phyloP scores from a whole-genome alignment of 1,140 invertebrate genomes.

The Cotesia chilonis region DNA sequence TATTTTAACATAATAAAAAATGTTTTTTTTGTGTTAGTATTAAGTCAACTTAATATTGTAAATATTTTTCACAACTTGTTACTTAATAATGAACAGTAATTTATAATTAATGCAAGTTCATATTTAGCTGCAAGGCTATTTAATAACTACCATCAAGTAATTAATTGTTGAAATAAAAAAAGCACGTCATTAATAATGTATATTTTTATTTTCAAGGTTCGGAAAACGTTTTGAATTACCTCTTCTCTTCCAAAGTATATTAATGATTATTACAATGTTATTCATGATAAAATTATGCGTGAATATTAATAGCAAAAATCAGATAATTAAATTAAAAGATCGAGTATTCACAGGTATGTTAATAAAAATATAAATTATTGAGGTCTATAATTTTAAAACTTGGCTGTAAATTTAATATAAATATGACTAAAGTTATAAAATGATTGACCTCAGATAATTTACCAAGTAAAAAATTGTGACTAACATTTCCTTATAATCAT shows the following conservation, averaged over 20 bases:
- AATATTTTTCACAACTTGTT: too few species aligned
- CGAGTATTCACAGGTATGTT: constrained; percentile 84
- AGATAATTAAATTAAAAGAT: constrained; percentile 79
- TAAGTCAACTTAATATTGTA: too few species aligned
- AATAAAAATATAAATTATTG: not conserved
- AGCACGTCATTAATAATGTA: not conserved
- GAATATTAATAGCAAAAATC: constrained; percentile 82
- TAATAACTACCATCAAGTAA: too few species aligned
- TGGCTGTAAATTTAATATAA: too few species aligned
- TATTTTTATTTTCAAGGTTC: constrained; percentile 80
- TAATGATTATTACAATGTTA: constrained; percentile 98
- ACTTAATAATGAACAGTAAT: too few species aligned
- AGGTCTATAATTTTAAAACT: too few species aligned
- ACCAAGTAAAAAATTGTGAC: not conserved
- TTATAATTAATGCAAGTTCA: too few species aligned
- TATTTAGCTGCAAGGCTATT: not conserved
- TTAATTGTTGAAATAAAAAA: too few species aligned
- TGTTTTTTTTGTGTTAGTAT: too few species aligned
- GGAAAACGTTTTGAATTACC: constrained; percentile 95
- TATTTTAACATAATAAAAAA: too few species aligned
- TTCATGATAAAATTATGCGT: constrained; percentile 95
- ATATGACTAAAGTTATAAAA: not conserved
- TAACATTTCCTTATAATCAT: too few species aligned
- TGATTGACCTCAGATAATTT: not conserved
- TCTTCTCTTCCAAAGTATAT: constrained; percentile 93